phyloP scores from a whole-genome alignment of 30 jellyfish, hydroid and myxozoan species.

The Hydra vulgaris region DNA sequence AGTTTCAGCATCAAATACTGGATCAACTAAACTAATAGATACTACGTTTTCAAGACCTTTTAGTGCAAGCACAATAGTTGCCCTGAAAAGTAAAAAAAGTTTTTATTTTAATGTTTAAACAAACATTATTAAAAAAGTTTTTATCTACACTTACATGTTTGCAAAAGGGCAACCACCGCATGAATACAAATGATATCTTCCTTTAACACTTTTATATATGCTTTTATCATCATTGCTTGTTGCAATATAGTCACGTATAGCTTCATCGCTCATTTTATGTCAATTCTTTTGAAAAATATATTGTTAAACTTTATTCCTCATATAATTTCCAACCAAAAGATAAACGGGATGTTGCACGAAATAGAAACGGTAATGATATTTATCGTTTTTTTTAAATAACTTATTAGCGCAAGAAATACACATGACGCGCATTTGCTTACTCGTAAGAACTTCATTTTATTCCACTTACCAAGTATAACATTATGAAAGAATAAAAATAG shows the following conservation, averaged over 20 bases:
- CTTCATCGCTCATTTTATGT: background rate
- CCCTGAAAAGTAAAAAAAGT: too few species aligned
- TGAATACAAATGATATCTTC: constrained; percentile 65
- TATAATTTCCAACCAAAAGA: too few species aligned
- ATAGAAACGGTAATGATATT: too few species aligned
- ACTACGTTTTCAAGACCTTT: constrained; percentile 72
- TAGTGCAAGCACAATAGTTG: constrained; percentile 9
- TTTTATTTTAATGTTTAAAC: background rate
- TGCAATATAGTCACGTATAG: background rate
- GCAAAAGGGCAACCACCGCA: constrained; percentile 83
- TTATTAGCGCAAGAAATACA: too few species aligned
- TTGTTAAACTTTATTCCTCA: too few species aligned
- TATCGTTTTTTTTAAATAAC: too few species aligned
- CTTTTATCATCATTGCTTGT: constrained; percentile 42
- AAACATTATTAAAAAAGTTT: background rate
- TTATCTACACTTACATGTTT: constrained; percentile 20
- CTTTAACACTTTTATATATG: constrained; percentile 64
- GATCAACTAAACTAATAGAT: constrained; percentile 45
- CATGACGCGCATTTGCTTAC: too few species aligned
- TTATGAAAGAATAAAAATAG: too few species aligned
- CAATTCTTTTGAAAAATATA: too few species aligned
- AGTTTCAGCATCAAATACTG: constrained; percentile 30
- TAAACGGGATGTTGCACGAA: too few species aligned
- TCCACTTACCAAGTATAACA: too few species aligned
- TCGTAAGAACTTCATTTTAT: too few species aligned